Evolutionary conservation across 2,113 vertebrate genomes (phyloP).

Genomic region (Neodon shergylaensis): DNA sequence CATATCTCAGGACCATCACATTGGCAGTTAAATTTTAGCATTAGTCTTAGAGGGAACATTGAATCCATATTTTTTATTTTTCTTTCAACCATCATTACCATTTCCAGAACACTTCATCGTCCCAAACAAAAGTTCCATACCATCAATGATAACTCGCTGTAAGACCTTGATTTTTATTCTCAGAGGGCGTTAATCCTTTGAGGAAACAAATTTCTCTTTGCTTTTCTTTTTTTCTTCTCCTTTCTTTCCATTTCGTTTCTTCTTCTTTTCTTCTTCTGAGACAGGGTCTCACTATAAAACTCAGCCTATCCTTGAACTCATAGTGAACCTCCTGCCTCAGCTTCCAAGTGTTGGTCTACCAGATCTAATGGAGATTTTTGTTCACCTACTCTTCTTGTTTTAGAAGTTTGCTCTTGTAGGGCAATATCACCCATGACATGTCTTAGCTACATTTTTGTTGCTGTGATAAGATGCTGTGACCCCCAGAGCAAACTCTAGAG

Average conservation of each 20-base stretch:
- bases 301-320: background rate
- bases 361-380: background rate
- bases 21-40: background rate
- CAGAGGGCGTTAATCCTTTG: background rate
- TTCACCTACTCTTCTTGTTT: background rate
- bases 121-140: background rate
- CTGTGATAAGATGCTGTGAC: background rate
- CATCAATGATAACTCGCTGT: background rate
- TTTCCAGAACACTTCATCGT: background rate
- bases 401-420: background rate
- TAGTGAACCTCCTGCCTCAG: background rate
- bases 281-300: background rate
- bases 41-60: background rate
- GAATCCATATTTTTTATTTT: background rate
- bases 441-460: background rate
- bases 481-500: background rate
- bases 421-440: background rate
- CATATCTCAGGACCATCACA: background rate
- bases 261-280: background rate
- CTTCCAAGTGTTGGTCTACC: background rate
- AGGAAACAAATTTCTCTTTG: background rate
- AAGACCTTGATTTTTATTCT: background rate
- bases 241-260: background rate
- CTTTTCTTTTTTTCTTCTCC: background rate
- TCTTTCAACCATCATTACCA: background rate